Base-by-base conservation (phyloP, 2,888 invertebrate species). In the Megaustenia siamemsis region DNA sequence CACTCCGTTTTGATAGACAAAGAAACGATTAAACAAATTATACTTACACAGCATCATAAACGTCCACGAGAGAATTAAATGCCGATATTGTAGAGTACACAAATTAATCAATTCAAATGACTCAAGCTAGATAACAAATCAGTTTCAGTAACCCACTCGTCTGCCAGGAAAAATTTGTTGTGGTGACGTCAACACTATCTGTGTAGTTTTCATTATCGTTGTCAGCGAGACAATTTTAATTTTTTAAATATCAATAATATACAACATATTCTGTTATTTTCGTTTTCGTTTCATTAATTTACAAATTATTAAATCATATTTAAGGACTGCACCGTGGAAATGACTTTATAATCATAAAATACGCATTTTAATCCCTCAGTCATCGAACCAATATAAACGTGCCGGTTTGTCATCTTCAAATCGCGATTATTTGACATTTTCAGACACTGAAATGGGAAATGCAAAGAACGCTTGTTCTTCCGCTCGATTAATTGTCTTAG, bases 201-300 rank as follows among this genome's bases (percentile, higher is more conserved):
- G 91, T 81, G 89, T 83, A 87, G 86, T 88, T 88, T 88, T 88
- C 81, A 89, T 90, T 90, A 90, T 87, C 89, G 88, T 86, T 82
- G 6, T 21, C n/a, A 75, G 75, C 89, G 89, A 89, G 89, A 90
- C 32, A 6, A 73, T 49, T 73, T 73, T 35, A 49, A 49, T 73
- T 73, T 24, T n/a, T 43, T 43, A 43, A 40, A n/a, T 71, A 12
- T 28, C 24, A 71, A 43, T n/a, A 5, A 28, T 40, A 40, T 40
- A 40, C 12, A 10, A 43, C 43, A 15, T n/a, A 43, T 12, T 45
- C 2, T 71, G 43, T 21, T 28, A 10, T 45, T 71, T 45, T 0
- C n/a, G 43, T 45, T 40, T 43, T 6, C 28, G 71, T n/a, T 1
- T n/a, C 24, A 43, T 71, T 43, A 43, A 43, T 43, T 43, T 40